phyloP scores from a whole-genome alignment of 2,797 vertebrate genomes.

The Amazona ochrocephala region DNA sequence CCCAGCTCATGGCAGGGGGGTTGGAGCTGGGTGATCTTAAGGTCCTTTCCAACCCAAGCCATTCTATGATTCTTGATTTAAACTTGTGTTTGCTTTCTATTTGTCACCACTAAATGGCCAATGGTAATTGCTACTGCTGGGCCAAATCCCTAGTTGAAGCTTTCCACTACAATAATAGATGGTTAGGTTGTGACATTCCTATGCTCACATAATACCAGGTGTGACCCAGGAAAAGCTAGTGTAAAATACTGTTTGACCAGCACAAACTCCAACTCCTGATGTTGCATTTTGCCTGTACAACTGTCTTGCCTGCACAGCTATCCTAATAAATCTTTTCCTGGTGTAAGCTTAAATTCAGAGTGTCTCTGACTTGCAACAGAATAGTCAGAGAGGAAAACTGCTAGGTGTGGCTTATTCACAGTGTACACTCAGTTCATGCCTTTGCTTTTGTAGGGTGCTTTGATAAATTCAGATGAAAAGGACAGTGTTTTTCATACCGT shows the following conservation, averaged over 20 bases:
- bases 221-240: not conserved
- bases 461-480: not conserved
- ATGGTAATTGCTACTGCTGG: not conserved
- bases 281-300: not conserved
- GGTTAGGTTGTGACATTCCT: not conserved
- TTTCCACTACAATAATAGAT: not conserved
- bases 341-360: not conserved
- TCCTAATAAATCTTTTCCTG: not conserved
- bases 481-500: not conserved
- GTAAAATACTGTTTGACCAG: not conserved
- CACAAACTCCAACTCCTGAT: not conserved
- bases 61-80: not conserved
- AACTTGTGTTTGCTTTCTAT: not conserved
- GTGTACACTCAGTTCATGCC: not conserved
- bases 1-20: not conserved
- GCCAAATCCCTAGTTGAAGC: rapidly evolving
- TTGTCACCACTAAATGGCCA: not conserved
- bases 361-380: not conserved
- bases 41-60: not conserved
- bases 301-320: not conserved
- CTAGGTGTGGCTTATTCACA: not conserved
- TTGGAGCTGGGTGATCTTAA: not conserved
- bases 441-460: not conserved
- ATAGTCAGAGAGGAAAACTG: not conserved
- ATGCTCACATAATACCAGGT: not conserved